Evolutionary conservation across 2,797 vertebrate species (phyloP), one percentile per base, ranked within the genome.

Genomic region (Oceanodroma leucorhoa): DNA sequence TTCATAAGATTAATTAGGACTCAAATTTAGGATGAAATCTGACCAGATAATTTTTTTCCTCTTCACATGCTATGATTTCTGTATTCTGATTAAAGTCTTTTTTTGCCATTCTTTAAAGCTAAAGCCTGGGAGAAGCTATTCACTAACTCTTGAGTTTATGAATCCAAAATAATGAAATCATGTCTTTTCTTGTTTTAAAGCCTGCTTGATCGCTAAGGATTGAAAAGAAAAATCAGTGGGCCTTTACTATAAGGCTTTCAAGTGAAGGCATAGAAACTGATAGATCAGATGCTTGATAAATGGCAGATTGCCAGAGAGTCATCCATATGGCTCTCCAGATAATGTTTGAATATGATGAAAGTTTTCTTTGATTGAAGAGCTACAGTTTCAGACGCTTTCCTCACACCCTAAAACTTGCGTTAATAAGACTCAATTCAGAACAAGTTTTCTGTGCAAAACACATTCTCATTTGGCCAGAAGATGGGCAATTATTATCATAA

Each of bases 161-260:
- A 91, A 89, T 90, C 86, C 58, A 46, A 83, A 92, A 79, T 93
- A 87, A 95, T 79, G 88, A 93, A 97, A 95, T 95, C 70, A 76
- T 17, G 10, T 43, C 70, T 94, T 86, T 89, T 91, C 90, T 90
- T 93, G 86, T 92, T 95, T 94, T 95, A 95, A 89, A 97, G 80
- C 62, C 80, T 72, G 22, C 81, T 90, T 89, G 77, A 87, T 94
- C 54, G 1, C 38, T 5, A 58, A 46, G 70, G 77, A 90, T 51
- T 94, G 87, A 91, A 91, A 88, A 76, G 85, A 73, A 93, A 92
- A 94, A 96, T 88, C 94, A 95, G 79, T 12, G 9, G 11, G 82
- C 27, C 79, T 93, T 93, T 69, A 24, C 48, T 36, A 5, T 5
- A 45, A 27, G 36, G 53, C 58, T 90, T 93, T 89, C 80, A 78